A percentile compares a stretch with the other conserved stretches of the same genome.
These are phyloP conservation scores for Fundulus diaphanus DNA, from an alignment of 2,797 vertebrate genomes.

Conservation along the genomic window DNA sequence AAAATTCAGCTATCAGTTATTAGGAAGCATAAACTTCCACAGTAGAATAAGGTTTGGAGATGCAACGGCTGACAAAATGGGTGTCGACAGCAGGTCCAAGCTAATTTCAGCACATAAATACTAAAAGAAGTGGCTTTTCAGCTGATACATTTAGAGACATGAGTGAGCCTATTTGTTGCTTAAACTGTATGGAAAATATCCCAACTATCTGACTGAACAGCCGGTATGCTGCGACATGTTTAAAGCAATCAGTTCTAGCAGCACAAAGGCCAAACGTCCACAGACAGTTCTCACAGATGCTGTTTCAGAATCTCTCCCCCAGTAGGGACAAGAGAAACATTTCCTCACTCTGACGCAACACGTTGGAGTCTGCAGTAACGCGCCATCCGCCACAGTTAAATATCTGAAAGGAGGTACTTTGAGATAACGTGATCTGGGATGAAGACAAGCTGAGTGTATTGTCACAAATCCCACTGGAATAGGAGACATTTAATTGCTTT, in stretches of 20 bases:
- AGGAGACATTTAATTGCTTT: neutral
- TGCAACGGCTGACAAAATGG: neutral
- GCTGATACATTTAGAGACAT: neutral
- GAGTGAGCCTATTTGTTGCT: neutral
- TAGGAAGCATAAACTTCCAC: neutral
- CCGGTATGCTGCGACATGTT: neutral
- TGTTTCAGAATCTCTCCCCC: constrained; percentile 3
- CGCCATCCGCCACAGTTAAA: neutral
- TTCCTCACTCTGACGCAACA: neutral
- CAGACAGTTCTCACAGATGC: neutral
- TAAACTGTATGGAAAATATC: constrained; percentile 4
- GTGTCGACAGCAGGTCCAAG: neutral
- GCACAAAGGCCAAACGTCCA: constrained; percentile 5
- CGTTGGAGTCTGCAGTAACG: neutral
- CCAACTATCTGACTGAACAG: neutral
- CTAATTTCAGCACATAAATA: neutral
- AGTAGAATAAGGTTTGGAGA: neutral
- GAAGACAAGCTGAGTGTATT: neutral
- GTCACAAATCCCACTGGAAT: neutral
- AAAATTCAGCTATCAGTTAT: no score
- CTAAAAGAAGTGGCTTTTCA: neutral
- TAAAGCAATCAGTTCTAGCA: constrained; percentile 2
- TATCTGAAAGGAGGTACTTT: constrained; percentile 10
- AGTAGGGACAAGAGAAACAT: neutral
- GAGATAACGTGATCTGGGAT: neutral